A percentile compares a stretch with the other conserved stretches of the same genome.
Evolutionary conservation across 2,797 vertebrate genomes (phyloP).

Genomic region (Sparus aurata): DNA sequence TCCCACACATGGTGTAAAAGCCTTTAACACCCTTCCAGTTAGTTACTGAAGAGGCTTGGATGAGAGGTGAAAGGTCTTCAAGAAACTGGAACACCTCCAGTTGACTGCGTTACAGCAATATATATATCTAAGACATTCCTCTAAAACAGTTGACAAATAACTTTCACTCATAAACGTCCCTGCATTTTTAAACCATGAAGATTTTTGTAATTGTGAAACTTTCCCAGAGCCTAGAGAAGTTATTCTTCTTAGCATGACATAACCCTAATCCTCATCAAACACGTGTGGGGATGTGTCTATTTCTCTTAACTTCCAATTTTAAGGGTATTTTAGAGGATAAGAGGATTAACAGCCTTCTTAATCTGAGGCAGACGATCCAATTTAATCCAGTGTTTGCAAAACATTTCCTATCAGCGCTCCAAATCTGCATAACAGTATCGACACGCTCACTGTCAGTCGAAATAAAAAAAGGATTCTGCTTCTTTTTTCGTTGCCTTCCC

Average conservation of each 20-base stretch:
- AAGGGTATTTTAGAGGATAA: constrained; percentile 3
- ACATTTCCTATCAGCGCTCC: constrained; percentile 30
- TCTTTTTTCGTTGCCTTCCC: background rate
- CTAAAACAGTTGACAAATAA: too few species aligned
- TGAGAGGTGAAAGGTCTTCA: too few species aligned
- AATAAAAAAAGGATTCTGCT: background rate
- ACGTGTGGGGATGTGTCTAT: background rate
- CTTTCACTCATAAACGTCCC: too few species aligned
- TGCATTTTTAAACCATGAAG: too few species aligned
- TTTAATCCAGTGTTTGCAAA: constrained; percentile 55
- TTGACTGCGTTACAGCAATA: too few species aligned
- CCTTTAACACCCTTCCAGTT: too few species aligned
- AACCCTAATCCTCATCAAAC: too few species aligned
- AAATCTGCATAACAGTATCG: background rate
- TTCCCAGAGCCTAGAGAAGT: background rate
- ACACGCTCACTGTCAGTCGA: background rate
- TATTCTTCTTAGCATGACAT: background rate
- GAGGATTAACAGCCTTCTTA: constrained; percentile 9
- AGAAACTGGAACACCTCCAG: too few species aligned
- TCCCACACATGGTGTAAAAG: too few species aligned
- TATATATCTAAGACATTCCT: too few species aligned
- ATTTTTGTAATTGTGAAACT: background rate
- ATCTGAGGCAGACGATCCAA: constrained; percentile 1
- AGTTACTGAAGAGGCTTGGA: too few species aligned
- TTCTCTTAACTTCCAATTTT: constrained; percentile 1